Conservation (phyloP, 2,113 vertebrate species). For the Thalassarche chlororhynchos region DNA sequence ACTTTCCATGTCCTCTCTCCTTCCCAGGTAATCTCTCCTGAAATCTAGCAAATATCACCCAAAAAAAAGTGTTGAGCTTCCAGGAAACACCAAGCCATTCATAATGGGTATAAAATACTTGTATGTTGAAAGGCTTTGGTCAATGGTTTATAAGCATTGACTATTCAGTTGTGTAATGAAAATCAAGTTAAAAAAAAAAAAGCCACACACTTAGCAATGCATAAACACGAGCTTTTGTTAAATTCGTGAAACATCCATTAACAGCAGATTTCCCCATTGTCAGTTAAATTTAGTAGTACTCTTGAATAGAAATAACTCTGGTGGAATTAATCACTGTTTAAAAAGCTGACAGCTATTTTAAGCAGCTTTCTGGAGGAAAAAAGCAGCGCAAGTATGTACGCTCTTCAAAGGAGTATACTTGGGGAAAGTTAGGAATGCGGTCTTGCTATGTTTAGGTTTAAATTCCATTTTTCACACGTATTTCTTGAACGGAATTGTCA, state of each 20-base stretch:
- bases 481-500: neutral
- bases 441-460: neutral
- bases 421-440: neutral
- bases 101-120: neutral
- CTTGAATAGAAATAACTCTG: neutral
- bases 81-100: neutral
- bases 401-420: neutral
- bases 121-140: neutral
- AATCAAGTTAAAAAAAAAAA: neutral
- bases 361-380: neutral
- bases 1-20: neutral
- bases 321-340: neutral
- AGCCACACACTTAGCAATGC: neutral
- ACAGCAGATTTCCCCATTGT: neutral
- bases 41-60: neutral
- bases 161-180: neutral
- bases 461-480: neutral
- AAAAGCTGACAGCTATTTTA: slow-evolving; percentile 24
- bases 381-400: neutral
- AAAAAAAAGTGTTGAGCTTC: neutral
- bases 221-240: neutral
- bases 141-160: neutral
- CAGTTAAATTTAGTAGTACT: neutral
- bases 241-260: neutral
- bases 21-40: neutral